These are phyloP conservation scores for Lampropteryx suffumata DNA, from an alignment of 2,888 invertebrate species.

Conservation along the genomic window DNA sequence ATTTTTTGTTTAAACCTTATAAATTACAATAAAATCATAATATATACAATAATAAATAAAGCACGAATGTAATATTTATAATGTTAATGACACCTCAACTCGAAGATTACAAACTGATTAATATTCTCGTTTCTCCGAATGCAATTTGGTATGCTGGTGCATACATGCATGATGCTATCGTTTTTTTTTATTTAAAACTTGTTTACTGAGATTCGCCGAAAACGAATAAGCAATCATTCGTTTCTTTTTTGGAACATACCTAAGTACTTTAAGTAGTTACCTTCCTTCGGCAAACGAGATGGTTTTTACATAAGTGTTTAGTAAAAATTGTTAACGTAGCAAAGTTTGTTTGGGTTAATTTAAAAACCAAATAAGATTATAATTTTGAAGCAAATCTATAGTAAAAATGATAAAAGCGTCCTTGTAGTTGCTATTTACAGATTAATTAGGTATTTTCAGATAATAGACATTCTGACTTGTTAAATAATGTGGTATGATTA, in stretches of 20 bases:
- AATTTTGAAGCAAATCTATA: neutral
- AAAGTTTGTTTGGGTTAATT: neutral
- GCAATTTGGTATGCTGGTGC: conserved; percentile 27
- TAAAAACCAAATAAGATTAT: conserved; percentile 1
- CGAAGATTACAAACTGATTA: conserved; percentile 3
- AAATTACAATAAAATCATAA: conserved; percentile 22
- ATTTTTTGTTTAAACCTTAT: conserved; percentile 1
- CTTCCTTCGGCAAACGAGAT: no score
- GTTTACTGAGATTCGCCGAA: conserved; percentile 26
- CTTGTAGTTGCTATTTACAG: conserved; percentile 7
- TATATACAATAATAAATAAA: no score
- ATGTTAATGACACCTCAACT: no score
- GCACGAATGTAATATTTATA: no score
- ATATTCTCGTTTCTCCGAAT: conserved; percentile 38
- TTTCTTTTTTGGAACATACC: conserved; percentile 7
- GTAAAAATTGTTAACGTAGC: no score
- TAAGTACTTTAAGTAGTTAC: no score
- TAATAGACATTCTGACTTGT: conserved; percentile 9
- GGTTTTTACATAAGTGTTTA: no score
- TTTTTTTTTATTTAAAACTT: conserved; percentile 30
- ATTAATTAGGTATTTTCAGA: conserved; percentile 16
- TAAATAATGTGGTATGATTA: conserved; percentile 15
- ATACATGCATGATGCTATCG: conserved; percentile 5
- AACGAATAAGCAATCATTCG: conserved; percentile 24
- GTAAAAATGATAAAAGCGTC: conserved; percentile 12